Percentiles rank a stretch among this genome's conserved stretches.
Evolutionary conservation across 2,888 invertebrate genomes (phyloP).

Genomic region (Pelosia muscerda): DNA sequence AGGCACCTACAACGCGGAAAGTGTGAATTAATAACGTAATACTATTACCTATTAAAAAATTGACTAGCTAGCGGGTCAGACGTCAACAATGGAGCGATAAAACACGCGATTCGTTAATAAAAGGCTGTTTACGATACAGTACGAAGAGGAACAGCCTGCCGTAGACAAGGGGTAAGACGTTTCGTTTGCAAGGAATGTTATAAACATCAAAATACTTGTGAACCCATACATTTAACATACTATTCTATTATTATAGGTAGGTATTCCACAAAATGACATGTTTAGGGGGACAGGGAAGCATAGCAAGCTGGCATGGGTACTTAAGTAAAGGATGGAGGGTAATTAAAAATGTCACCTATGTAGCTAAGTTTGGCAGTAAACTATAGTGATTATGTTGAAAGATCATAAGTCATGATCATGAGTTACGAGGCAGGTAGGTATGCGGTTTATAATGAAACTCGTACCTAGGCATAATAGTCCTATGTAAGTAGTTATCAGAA

Average conservation of each 20-base stretch:
- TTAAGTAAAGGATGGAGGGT: neutral
- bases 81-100: slow-evolving; percentile 67
- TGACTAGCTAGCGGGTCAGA: slow-evolving; percentile 59
- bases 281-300: slow-evolving; percentile 38
- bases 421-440: no score
- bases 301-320: neutral
- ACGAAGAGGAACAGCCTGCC: no score
- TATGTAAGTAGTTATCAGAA: neutral
- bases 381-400: neutral
- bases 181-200: no score
- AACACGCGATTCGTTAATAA: slow-evolving; percentile 62
- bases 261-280: no score
- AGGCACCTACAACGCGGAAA: slow-evolving; percentile 33
- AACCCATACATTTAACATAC: no score
- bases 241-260: no score
- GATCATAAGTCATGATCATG: neutral
- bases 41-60: slow-evolving; percentile 48
- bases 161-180: no score
- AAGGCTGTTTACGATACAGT: slow-evolving; percentile 64
- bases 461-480: no score
- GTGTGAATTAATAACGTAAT: slow-evolving; percentile 23
- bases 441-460: no score
- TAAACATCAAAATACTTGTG: no score
- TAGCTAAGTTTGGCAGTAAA: neutral
- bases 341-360: neutral